These are phyloP conservation scores for Rallus crepitans DNA, from an alignment of 2,797 vertebrate species.

Conservation along the genomic window DNA sequence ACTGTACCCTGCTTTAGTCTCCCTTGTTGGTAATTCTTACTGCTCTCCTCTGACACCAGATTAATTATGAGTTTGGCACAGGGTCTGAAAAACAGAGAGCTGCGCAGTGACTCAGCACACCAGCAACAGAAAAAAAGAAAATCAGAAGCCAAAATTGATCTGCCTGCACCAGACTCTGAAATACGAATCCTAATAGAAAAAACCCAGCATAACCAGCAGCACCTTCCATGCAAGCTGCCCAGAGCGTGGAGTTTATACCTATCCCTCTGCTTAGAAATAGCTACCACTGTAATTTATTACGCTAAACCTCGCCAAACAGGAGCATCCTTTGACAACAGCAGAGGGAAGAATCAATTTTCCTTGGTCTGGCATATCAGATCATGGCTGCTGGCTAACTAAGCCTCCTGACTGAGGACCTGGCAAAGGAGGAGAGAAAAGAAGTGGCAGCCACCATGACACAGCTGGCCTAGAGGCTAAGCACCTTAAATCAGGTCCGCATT, in stretches of 20 bases:
- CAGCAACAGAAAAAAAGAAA: not conserved
- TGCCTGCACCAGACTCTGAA: not conserved
- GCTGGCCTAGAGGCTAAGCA: not conserved
- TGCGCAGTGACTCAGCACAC: not conserved
- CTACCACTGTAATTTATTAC: not conserved
- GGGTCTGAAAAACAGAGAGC: slow-evolving; percentile 14
- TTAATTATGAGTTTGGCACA: not conserved
- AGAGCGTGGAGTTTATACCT: not conserved
- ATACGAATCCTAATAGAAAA: not conserved
- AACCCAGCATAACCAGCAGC: not conserved
- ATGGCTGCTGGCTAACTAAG: not conserved
- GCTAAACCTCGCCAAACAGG: not conserved
- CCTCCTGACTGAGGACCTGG: not conserved
- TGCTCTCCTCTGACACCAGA: not conserved
- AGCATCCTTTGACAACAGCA: not conserved
- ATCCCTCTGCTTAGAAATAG: not conserved
- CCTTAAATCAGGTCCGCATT: not conserved
- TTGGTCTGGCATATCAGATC: not conserved
- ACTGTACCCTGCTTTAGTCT: not conserved
- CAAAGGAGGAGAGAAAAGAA: slow-evolving; percentile 14
- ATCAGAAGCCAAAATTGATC: not conserved
- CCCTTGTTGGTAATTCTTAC: not conserved
- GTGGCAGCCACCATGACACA: not conserved
- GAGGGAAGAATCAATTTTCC: not conserved
- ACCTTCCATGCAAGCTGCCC: not conserved